Percentiles rank a stretch among this genome's conserved stretches.
These are phyloP conservation scores for Lagenorhynchus albirostris DNA, from an alignment of 2,113 vertebrate species.

Conservation along the genomic window DNA sequence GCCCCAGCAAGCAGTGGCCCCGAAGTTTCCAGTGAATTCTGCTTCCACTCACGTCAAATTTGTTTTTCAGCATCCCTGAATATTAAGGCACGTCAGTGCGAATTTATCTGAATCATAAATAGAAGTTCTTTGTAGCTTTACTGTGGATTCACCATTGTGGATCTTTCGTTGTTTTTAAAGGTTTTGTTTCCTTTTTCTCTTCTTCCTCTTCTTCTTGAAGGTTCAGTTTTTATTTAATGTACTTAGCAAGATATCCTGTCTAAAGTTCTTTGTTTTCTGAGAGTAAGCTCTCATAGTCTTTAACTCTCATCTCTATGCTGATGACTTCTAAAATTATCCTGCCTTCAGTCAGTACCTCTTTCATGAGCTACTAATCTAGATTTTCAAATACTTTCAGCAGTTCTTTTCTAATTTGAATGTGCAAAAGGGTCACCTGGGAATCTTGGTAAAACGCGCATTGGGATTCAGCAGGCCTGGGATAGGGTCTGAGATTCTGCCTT, in stretches of 20 bases:
- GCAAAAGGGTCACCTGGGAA: not conserved
- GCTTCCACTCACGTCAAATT: not conserved
- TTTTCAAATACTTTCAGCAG: not conserved
- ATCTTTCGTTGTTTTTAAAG: not conserved
- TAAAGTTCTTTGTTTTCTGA: conserved; percentile 1
- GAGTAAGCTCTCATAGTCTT: not conserved
- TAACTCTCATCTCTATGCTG: not conserved
- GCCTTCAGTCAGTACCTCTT: not conserved
- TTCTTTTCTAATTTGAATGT: not conserved
- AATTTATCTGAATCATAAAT: not conserved
- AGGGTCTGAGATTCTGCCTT: not conserved
- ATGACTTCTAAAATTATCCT: not conserved
- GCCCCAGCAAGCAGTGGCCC: not conserved
- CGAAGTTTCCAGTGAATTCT: not conserved
- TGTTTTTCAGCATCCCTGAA: not conserved
- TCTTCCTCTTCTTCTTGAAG: not conserved
- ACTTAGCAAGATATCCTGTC: not conserved
- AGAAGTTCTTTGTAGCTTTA: not conserved
- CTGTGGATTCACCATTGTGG: not conserved
- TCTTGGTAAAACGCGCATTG: not conserved
- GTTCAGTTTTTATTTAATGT: conserved; percentile 5
- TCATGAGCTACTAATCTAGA: not conserved
- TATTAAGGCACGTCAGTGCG: not conserved
- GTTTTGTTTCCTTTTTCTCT: not conserved
- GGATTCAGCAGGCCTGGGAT: not conserved